Evolutionary conservation across 2,797 vertebrate species (phyloP), one percentile per base, ranked within the genome.

Genomic region (Enoplosus armatus): DNA sequence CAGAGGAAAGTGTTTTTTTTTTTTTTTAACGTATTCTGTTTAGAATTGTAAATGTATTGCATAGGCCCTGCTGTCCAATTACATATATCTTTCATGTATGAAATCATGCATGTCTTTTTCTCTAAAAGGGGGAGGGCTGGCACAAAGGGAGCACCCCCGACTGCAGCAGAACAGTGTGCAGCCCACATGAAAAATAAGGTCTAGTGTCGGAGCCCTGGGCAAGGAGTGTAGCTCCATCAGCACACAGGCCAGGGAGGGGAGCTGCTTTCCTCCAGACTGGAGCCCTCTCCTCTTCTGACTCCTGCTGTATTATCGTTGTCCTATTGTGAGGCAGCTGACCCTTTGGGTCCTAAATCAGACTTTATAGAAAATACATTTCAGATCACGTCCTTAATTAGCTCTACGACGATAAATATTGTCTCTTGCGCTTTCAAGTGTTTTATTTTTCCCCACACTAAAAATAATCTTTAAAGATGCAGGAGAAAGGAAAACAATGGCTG

Each of bases 71-170:
- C 93, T 90, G 95, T 96, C 95, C 95, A 95, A 96, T 96, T 96
- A 96, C 95, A 95, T 95, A 94, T 93, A 95, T 95, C 94, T 95
- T 95, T 95, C 95, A 95, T 95, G 93, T 95, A 94, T 95, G 92
- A 95, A 95, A 95, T 95, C 95, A 95, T 95, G 94, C 94, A 93
- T 95, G 94, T 89, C 89, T 93, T 83, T 86, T 90, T 89, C 91
- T 90, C 78, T 75, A 68, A 87, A 90, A 82, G 85, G 85, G 89
- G 90, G 90, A 93, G 92, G 91, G 92, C 76, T 73, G 80, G 90
- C 93, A 95, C 95, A 96, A 94, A 95, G 93, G 93, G 92, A 95
- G 91, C 89, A 86, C 89, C 88, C 90, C 89, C 56, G 87, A 86
- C 89, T 93, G 86, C 90, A 90, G 89, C 82, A 89, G 91, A 93